A percentile compares a stretch with the other conserved stretches of the same genome.
These are phyloP conservation scores for Steatornis caripensis DNA, from an alignment of 2,113 vertebrate genomes.

Conservation along the genomic window DNA sequence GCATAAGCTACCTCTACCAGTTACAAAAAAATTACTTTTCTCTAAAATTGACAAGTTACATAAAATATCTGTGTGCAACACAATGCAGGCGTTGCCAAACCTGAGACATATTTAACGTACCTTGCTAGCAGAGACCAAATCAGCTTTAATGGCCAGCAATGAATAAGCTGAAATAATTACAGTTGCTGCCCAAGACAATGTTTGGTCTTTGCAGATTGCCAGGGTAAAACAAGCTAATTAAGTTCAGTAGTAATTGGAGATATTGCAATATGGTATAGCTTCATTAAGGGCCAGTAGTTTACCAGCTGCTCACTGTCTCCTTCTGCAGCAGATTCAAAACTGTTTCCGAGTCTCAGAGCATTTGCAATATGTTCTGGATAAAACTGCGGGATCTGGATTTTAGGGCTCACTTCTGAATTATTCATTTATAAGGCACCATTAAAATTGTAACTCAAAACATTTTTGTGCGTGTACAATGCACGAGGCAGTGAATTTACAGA, in stretches of 20 bases:
- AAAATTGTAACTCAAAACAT: not conserved
- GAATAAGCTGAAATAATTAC: not conserved
- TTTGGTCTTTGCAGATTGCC: slow-evolving; percentile 31
- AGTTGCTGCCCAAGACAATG: slow-evolving; percentile 19
- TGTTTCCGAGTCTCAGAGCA: not conserved
- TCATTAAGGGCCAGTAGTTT: slow-evolving; percentile 61
- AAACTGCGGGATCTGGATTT: slow-evolving; percentile 51
- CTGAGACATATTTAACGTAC: not conserved
- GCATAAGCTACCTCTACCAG: not conserved
- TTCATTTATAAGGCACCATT: slow-evolving; percentile 6
- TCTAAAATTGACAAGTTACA: not conserved
- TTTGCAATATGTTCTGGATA: slow-evolving; percentile 55
- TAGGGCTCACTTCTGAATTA: slow-evolving; percentile 32
- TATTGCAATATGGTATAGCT: slow-evolving; percentile 11
- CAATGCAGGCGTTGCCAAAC: not conserved
- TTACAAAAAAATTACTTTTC: not conserved
- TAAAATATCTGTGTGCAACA: not conserved
- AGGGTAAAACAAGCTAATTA: slow-evolving; percentile 54
- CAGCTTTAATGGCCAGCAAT: not conserved
- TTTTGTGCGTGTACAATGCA: not conserved
- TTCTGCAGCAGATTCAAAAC: slow-evolving; percentile 13
- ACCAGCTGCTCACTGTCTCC: slow-evolving; percentile 59
- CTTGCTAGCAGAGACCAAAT: slow-evolving; percentile 1
- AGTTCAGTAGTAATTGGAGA: slow-evolving; percentile 47
- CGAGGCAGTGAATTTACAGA: not conserved